Evolutionary conservation across 2,888 invertebrate species (phyloP), one percentile per base, ranked within the genome.

Genomic region (Volucella bombylans): DNA sequence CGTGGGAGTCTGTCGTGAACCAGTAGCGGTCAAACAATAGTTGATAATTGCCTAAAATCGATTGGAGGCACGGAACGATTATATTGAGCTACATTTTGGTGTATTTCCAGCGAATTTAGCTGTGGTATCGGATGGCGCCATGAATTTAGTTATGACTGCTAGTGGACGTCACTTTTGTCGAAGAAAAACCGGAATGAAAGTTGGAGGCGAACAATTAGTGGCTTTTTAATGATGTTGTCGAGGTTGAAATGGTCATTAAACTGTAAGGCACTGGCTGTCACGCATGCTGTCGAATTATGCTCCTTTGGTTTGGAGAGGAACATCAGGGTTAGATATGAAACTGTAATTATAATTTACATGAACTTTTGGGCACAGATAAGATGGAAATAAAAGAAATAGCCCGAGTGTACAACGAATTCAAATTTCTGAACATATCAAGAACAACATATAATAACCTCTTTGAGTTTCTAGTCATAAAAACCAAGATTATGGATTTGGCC

Each of bases 1-100:
- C 15, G 62, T 67, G 59, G 59, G 59, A 31, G 61, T 18, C 18
- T 55, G 69, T 65, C 64, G 45, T 81, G 76, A 81, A 77, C 47
- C 81, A 81, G 81, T 64, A 81, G 77, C 71, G 41, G 18, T 59
- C 69, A 72, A 78, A 82, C 77, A 82, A 77, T 82, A 52, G 71
- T 23, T 54, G 71, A 54, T 82, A 78, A 82, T 82, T 82, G 82
- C 47, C 77, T 41, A 9, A 71, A 65, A 65, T 64, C 65, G 52
- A 71, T 71, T 9, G 71, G 59, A 54, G 65, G 45, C 71, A 77
- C 49, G 52, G 12, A 47, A 39, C n/a, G 52, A 54, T 54, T 54
- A 41, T 50, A 54, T 52, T 50, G 15, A 39, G 11, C 49, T 59
- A 39, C 6, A 6, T 18, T 61, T 62, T 54, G 52, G n/a, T 11